Base-by-base conservation (phyloP, 1,140 invertebrate species). In the Caenorhabditis brenneri region DNA sequence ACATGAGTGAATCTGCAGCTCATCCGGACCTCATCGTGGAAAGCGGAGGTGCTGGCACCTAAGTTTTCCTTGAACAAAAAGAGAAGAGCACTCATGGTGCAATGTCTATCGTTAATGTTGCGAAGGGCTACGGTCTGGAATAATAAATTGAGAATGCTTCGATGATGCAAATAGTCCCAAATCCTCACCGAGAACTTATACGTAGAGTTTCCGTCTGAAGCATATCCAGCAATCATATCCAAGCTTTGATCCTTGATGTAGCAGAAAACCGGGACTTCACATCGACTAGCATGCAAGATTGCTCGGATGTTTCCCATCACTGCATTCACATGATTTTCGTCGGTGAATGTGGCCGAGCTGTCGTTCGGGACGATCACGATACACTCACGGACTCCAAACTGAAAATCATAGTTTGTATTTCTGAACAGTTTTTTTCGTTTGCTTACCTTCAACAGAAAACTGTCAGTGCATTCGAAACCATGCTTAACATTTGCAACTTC, bases 341-440 rank as follows among this genome's bases (percentile, higher is more conserved):
- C 65, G 33, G 65, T 74, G 1, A 74, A 24, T 46, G 36, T 42
- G 36, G 36, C n/a, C 0, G 36, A 24, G 22, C 36, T 42, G n/a
- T 74, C 65, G 29, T 74, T 74, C 7, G 65, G 65, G 4, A 36
- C 22, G 65, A 74, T 31, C 6, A 74, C n/a, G 22, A 74, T 74
- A n/a, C 65, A 74, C 33, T 74, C 65, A 9, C 65, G 65, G n/a
- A 74, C n/a, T 24, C 65, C 65, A 24, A 74, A 74, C 65, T 74
- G n/a, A 27, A 74, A 19, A 39, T 42, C 10, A 42, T 22, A 10
- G 0, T 1, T 24, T 55, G 1, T 27, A 0, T 1, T 10, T 9
- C 10, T 12, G 22, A 12, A 0, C 19, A n/a, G n/a, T n/a, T n/a
- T n/a, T n/a, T n/a, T 22, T 22, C 7, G 2, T 0, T 55, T 27